Conservation (phyloP, 2,888 invertebrate species). For the Podabrus alpinus region DNA sequence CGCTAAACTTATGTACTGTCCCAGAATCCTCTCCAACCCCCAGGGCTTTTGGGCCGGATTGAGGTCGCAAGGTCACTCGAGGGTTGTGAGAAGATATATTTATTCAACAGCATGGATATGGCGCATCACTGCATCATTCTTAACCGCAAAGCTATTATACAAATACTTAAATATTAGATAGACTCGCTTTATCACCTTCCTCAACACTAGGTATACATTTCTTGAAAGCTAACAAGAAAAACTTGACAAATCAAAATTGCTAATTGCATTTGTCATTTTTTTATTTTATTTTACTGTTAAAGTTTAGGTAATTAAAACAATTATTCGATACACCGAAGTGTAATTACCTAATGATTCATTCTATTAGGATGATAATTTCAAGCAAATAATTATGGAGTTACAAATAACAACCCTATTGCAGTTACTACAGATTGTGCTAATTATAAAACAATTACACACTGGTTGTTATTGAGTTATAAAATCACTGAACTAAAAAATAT, state of each 20-base stretch:
- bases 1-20: slow-evolving; percentile 39
- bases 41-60: slow-evolving; percentile 32
- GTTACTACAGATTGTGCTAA: background rate
- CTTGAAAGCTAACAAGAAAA: background rate
- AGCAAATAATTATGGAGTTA: background rate
- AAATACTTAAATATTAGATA: background rate
- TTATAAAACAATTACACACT: background rate
- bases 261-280: too few relatives aligned
- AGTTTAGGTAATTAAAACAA: background rate
- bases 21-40: slow-evolving; percentile 32
- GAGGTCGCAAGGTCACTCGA: slow-evolving; percentile 35
- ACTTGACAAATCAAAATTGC: background rate
- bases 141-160: slow-evolving; percentile 5
- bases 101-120: slow-evolving; percentile 25
- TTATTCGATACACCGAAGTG: background rate
- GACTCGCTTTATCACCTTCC: background rate
- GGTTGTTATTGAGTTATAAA: background rate
- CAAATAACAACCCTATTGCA: background rate
- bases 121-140: slow-evolving; percentile 13
- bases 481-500: background rate
- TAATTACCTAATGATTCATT: background rate
- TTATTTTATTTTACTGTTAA: too few relatives aligned
- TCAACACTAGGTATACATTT: background rate
- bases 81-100: slow-evolving; percentile 29
- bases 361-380: background rate